Evolutionary conservation across 2,797 vertebrate genomes (phyloP).

Genomic region (Galago senegalensis): DNA sequence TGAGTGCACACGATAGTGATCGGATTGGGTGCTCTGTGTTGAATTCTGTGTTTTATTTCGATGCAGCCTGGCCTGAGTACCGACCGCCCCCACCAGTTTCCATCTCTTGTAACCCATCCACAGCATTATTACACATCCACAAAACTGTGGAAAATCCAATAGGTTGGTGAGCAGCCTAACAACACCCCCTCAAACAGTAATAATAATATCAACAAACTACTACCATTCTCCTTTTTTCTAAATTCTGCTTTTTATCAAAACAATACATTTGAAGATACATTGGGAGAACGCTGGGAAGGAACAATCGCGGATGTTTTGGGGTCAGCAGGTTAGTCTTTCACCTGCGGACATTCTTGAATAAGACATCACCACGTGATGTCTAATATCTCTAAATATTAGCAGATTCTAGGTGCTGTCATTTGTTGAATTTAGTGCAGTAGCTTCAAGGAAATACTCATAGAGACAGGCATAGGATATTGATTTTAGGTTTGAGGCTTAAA

Average conservation of each 20-base stretch:
- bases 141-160: slow-evolving; percentile 47
- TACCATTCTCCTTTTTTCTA: neutral
- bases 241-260: slow-evolving; percentile 32
- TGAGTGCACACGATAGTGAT: no score
- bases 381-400: neutral
- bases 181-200: neutral
- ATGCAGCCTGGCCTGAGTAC: fast-evolving
- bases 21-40: fast-evolving
- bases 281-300: neutral
- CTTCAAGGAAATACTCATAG: neutral
- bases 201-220: neutral
- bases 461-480: neutral
- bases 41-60: neutral
- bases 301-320: neutral
- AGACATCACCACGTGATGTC: no score
- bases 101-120: neutral
- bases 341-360: neutral
- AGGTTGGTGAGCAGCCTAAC: neutral
- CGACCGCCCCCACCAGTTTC: neutral
- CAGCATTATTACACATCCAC: neutral
- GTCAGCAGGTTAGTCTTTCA: neutral
- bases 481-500: slow-evolving; percentile 6
- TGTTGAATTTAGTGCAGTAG: neutral
- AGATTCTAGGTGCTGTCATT: neutral
- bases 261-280: neutral